A percentile compares a stretch with the other conserved stretches of the same genome.
These are phyloP conservation scores for Drosophila ambigua DNA, from an alignment of 1,140 invertebrate genomes.

Conservation along the genomic window DNA sequence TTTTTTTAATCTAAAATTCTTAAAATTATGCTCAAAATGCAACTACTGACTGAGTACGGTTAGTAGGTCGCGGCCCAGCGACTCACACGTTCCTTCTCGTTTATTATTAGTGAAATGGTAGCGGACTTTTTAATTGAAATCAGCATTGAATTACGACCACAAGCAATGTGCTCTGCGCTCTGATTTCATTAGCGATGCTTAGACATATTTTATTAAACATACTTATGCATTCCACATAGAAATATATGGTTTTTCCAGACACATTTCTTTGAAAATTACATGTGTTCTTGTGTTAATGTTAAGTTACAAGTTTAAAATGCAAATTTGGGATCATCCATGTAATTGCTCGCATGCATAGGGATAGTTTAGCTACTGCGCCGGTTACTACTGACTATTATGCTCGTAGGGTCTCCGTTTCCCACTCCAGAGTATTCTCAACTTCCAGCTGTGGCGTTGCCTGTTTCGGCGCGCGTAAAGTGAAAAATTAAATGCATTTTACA, in stretches of 20 bases:
- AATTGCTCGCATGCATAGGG: constrained; percentile 30
- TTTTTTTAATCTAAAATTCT: no score
- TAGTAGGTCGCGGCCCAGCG: no score
- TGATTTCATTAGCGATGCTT: background rate
- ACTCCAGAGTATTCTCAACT: constrained; percentile 19
- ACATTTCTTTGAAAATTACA: background rate
- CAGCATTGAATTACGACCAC: constrained; percentile 38
- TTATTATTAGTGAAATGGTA: constrained; percentile 53
- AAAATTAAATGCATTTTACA: constrained; percentile 56
- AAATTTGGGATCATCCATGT: constrained; percentile 23
- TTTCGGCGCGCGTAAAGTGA: constrained; percentile 17
- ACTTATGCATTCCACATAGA: no score
- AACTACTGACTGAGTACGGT: no score
- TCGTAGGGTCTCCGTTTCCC: background rate
- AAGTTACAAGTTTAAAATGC: constrained; percentile 19
- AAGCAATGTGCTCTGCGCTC: constrained; percentile 7
- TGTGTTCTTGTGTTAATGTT: background rate
- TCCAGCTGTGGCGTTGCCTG: constrained; percentile 5
- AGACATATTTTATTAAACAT: background rate
- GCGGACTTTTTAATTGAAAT: constrained; percentile 45
- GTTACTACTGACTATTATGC: background rate
- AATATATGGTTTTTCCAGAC: background rate
- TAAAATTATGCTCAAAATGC: no score
- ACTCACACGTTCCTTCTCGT: no score
- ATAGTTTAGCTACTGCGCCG: constrained; percentile 7